These are phyloP conservation scores for Metopolophium dirhodum DNA, from an alignment of 1,140 invertebrate species.

Conservation along the genomic window DNA sequence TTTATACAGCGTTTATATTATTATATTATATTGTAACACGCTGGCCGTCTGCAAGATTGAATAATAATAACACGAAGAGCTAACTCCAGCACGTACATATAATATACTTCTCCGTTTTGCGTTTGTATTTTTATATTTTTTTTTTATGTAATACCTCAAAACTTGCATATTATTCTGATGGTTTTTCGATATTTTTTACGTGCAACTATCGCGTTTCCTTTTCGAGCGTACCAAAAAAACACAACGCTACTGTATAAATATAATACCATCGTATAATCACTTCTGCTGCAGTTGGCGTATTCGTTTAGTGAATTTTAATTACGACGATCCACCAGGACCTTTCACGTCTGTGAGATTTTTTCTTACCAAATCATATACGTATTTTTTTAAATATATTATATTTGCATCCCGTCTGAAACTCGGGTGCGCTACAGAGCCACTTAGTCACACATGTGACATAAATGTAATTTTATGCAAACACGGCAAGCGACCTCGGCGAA, in stretches of 20 bases:
- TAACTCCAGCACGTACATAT: not conserved
- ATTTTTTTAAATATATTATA: not conserved
- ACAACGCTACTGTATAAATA: not conserved
- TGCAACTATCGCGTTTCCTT: not conserved
- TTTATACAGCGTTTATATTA: not conserved
- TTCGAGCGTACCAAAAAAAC: not conserved
- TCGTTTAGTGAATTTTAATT: not conserved
- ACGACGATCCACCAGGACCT: not conserved
- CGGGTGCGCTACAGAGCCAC: not conserved
- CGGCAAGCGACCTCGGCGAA: constrained; percentile 23
- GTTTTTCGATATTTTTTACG: not conserved
- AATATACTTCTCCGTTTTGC: not conserved
- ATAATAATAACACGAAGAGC: not conserved
- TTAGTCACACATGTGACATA: not conserved
- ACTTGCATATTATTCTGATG: not conserved
- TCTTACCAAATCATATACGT: not conserved
- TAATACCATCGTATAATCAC: not conserved
- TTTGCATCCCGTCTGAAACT: not conserved
- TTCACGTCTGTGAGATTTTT: not conserved
- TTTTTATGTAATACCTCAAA: not conserved
- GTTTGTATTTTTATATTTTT: not conserved
- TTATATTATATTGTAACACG: not conserved
- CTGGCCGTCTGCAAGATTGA: not conserved
- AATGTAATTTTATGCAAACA: constrained; percentile 28
- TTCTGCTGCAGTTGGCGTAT: not conserved